phyloP scores from a whole-genome alignment of 2,888 invertebrate species.

The Norana najaformis region DNA sequence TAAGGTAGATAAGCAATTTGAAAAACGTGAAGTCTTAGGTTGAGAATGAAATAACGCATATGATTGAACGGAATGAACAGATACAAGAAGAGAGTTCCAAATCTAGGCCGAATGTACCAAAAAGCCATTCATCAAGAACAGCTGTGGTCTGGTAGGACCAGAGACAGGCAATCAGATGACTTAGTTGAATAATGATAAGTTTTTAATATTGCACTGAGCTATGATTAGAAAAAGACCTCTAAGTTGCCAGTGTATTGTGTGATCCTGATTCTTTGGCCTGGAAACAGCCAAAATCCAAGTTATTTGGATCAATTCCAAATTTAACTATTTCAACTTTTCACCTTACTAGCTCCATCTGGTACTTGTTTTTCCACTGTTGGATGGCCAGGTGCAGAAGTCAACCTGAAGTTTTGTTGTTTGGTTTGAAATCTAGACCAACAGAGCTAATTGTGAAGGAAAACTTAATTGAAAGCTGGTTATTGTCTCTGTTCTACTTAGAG shows the following conservation, averaged over 20 bases:
- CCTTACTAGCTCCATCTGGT: background rate
- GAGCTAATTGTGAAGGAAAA: conserved; percentile 13
- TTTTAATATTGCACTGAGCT: too few species aligned
- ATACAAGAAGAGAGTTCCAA: too few species aligned
- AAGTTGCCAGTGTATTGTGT: background rate
- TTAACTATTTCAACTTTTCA: background rate
- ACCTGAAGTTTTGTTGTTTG: background rate
- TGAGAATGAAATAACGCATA: too few species aligned
- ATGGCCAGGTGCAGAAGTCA: background rate
- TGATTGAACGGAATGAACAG: too few species aligned
- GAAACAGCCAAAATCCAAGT: too few species aligned
- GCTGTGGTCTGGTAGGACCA: too few species aligned
- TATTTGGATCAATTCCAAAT: background rate
- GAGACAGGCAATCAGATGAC: too few species aligned
- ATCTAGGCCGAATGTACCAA: too few species aligned
- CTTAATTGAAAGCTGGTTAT: background rate
- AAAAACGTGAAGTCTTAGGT: too few species aligned
- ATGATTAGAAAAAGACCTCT: background rate
- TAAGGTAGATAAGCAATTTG: too few species aligned
- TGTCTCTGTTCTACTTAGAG: background rate
- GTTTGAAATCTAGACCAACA: background rate
- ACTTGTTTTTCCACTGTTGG: background rate
- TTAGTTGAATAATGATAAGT: too few species aligned
- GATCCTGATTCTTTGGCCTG: background rate
- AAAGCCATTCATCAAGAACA: too few species aligned